These are phyloP conservation scores for Abrostola tripartita DNA, from an alignment of 2,888 invertebrate species.

Conservation along the genomic window DNA sequence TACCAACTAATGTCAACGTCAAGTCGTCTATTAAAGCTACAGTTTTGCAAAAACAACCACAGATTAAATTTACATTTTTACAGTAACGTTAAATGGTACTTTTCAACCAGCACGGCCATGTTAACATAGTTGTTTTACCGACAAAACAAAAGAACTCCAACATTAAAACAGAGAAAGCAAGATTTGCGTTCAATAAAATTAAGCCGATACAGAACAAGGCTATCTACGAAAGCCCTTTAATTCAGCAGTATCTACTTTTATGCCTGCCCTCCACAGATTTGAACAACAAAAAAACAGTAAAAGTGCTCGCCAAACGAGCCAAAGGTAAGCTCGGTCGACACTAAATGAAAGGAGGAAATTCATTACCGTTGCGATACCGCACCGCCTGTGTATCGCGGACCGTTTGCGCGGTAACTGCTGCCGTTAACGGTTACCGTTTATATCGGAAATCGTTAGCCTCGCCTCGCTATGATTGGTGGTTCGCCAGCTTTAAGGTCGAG, in stretches of 20 bases:
- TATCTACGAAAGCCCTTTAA: slow-evolving; percentile 36
- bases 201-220: slow-evolving; percentile 10
- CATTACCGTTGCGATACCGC: slow-evolving; percentile 70
- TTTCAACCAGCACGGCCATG: not conserved
- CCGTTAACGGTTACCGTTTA: slow-evolving; percentile 71
- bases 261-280: slow-evolving; percentile 45
- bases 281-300: slow-evolving; percentile 48
- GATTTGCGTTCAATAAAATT: slow-evolving; percentile 30
- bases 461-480: slow-evolving; percentile 79
- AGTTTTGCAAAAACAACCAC: too few relatives aligned
- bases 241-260: slow-evolving; percentile 46
- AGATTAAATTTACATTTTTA: too few relatives aligned
- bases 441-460: slow-evolving; percentile 81
- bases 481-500: slow-evolving; percentile 59
- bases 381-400: slow-evolving; percentile 66
- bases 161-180: slow-evolving; percentile 3
- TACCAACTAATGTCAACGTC: too few relatives aligned
- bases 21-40: too few relatives aligned
- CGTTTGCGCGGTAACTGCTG: slow-evolving; percentile 72
- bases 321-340: slow-evolving; percentile 63
- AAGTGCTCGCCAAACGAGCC: slow-evolving; percentile 46
- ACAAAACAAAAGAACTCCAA: not conserved
- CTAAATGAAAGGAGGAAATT: slow-evolving; percentile 78
- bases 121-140: not conserved
- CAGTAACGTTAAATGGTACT: too few relatives aligned